Evolutionary conservation across 2,113 vertebrate genomes (phyloP), one percentile per base, ranked within the genome.

Genomic region (Aphyosemion australe): DNA sequence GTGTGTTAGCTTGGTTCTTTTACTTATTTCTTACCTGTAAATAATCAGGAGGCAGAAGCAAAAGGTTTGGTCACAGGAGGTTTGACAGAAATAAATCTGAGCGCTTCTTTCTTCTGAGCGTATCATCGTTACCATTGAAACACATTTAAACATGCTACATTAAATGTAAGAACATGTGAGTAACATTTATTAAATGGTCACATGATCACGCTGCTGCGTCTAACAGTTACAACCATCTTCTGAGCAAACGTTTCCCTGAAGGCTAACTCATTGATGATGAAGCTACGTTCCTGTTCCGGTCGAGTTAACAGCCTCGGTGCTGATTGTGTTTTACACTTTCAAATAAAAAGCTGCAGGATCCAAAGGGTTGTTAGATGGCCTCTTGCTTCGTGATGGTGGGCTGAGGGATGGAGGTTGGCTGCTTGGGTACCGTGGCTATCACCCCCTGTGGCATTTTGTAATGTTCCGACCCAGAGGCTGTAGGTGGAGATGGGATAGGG

Each of bases 301-400:
- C 78, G 73, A 49, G 67, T 72, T 57, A 53, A 74, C 84, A 86
- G 77, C 83, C 74, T 84, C 15, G 60, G 41, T 58, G 73, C 78
- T 74, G 70, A 73, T 72, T 55, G 39, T 49, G 16, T 81, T 42
- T 72, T 58, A 61, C 62, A 77, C 18, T 14, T 61, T 74, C 59
- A 68, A 41, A 61, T 72, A 65, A 66, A 60, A 58, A 76, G 71
- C 13, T 51, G 61, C 61, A 65, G 69, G 53, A 66, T 43, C 65
- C 12, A 37, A 37, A 51, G 20, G 61, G 42, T 13, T 46, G 74
- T 94, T 95, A 99, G 87, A 99, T 96, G 85, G 95, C 94, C 86
- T 99, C 97, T 76, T 99, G 97, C 88, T 99, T 99, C 10, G 97
- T 97, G 90, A 98, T 97, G 71, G 96, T 93, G 0, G 95, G 92